These are phyloP conservation scores for Danio jaintianensis DNA, from an alignment of 2,797 vertebrate genomes.

Conservation along the genomic window DNA sequence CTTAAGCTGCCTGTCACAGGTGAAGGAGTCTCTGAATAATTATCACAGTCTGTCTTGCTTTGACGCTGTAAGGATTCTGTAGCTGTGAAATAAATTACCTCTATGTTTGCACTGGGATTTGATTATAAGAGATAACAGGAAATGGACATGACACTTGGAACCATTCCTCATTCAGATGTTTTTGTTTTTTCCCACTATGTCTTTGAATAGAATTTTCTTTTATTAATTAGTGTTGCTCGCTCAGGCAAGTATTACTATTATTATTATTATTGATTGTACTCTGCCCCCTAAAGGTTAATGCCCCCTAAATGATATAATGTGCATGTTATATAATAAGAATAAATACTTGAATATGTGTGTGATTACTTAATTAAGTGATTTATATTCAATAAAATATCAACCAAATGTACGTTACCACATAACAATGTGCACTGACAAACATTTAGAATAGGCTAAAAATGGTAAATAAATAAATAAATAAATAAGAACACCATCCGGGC, in stretches of 20 bases:
- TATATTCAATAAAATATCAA: no score
- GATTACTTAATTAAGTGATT: no score
- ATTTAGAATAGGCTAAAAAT: no score
- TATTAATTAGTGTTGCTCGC: not conserved
- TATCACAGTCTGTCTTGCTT: constrained; percentile 67
- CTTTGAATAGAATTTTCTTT: not conserved
- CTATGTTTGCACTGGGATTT: constrained; percentile 54
- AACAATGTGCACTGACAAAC: no score
- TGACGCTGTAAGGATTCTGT: constrained; percentile 32
- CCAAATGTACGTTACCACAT: no score
- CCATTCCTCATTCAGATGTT: not conserved
- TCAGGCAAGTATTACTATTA: not conserved
- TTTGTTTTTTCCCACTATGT: not conserved
- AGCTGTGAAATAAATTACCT: constrained; percentile 33
- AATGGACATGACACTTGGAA: constrained; percentile 21
- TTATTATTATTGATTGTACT: not conserved
- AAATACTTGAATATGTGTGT: no score
- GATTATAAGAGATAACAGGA: constrained; percentile 54
- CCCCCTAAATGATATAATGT: no score
- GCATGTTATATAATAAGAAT: no score
- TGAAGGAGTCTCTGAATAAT: constrained; percentile 79
- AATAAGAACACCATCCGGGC: no score
- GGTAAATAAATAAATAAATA: no score
- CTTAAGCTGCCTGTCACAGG: constrained; percentile 78
- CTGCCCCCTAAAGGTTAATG: no score